Evolutionary conservation across 92 coral and sea anemone species (phyloP), one percentile per base, ranked within the genome.

Genomic region (Montipora capitata): DNA sequence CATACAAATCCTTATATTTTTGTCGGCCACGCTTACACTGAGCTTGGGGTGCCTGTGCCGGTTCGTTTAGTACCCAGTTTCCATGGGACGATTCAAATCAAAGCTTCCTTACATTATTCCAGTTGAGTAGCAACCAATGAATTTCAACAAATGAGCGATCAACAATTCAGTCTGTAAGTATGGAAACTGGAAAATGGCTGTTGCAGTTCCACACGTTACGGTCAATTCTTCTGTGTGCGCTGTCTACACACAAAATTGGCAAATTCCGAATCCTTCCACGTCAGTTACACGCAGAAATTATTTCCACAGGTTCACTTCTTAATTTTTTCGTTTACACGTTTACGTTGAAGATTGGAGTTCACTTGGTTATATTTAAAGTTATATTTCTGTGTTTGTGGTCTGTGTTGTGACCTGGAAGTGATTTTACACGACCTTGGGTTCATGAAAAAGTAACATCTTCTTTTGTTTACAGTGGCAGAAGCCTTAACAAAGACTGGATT

Each of bases 181-280:
- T 81, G 88, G 73, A 52, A 81, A 81, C 79, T 63, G 78, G 65
- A 82, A 87, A 82, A 95, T 93, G 96, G 93, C 92, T 58, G 90
- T 83, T 2, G 89, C 86, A 45, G 75, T 84, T n/a, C 74, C 58
- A 40, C 68, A 68, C 65, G 72, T 56, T 11, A 59, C 71, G 27
- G 81, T 71, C 2, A 62, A 78, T 15, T 67, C 78, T 56, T 88
- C 96, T 63, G 52, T 93, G 11, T 76, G 84, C 18, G 90, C 98
- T 3, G 91, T 95, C 2, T 95, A 95, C 74, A 81, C 98, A 4
- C 98, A 95, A 62, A 87, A 88, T 63, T 95, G 98, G 98, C 96
- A 95, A 38, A 88, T 93, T 58, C 98, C 98, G 9, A 93, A 88
- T 78, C 96, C 93, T 1, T 85, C 85, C 39, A 39, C 82, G 76